These are phyloP conservation scores for Adoxophyes honmai DNA, from an alignment of 1,140 invertebrate genomes.

Conservation along the genomic window DNA sequence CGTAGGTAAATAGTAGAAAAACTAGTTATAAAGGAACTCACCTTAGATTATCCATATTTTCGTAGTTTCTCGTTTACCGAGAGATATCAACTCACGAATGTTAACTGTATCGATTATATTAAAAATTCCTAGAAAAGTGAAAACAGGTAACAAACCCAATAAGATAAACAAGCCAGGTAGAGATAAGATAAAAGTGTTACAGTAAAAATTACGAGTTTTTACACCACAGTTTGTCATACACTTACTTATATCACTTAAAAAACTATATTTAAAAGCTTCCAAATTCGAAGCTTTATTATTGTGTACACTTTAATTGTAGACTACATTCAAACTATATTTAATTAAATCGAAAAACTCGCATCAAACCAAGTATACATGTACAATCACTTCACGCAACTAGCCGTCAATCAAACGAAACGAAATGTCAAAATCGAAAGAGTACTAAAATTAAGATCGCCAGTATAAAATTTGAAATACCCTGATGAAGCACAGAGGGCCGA, in stretches of 20 bases:
- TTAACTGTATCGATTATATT: background rate
- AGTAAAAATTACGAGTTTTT: background rate
- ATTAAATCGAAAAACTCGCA: too few relatives aligned
- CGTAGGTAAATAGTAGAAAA: constrained; percentile 6
- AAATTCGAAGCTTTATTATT: too few relatives aligned
- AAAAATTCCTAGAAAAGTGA: background rate
- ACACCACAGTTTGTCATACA: background rate
- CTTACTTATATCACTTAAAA: constrained; percentile 5
- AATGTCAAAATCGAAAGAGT: too few relatives aligned
- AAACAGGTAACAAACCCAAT: constrained; percentile 3
- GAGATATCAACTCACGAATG: background rate
- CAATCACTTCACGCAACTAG: too few relatives aligned
- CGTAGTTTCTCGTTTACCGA: background rate
- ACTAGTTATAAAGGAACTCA: constrained; percentile 26
- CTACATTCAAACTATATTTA: too few relatives aligned
- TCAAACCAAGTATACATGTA: too few relatives aligned
- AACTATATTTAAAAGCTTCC: too few relatives aligned
- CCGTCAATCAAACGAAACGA: too few relatives aligned
- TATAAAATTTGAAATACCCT: too few relatives aligned
- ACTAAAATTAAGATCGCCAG: too few relatives aligned
- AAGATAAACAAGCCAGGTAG: constrained; percentile 23
- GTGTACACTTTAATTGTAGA: too few relatives aligned
- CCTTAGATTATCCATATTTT: constrained; percentile 56
- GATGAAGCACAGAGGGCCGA: too few relatives aligned
- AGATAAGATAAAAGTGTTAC: constrained; percentile 21